Percentiles rank a stretch among this genome's conserved stretches.
Conservation (phyloP, 2,113 vertebrate species). For the Peucedramus taeniatus region DNA sequence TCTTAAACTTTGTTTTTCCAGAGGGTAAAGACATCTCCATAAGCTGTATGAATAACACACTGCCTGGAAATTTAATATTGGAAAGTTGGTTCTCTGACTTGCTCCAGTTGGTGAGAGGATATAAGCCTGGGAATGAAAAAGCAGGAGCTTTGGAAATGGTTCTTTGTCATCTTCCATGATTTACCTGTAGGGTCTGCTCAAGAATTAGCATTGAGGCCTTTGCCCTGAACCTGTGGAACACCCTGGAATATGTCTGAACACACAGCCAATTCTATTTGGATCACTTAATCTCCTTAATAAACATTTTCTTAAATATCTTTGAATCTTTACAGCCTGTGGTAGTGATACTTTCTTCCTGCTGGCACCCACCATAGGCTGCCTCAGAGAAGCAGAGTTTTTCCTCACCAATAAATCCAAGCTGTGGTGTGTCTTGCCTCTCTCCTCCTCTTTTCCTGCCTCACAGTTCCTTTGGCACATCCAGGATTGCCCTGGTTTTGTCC, state of each 20-base stretch:
- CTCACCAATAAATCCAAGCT: background rate
- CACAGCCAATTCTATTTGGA: background rate
- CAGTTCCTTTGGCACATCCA: background rate
- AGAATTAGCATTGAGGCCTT: background rate
- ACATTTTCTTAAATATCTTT: background rate
- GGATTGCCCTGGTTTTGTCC: background rate
- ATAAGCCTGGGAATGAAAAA: background rate
- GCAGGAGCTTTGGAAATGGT: background rate
- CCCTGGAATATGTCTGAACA: background rate
- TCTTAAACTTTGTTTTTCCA: slow-evolving; percentile 61
- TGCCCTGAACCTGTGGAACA: background rate
- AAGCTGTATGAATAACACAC: slow-evolving; percentile 31
- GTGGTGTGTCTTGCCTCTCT: background rate
- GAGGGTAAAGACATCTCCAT: slow-evolving; percentile 55
- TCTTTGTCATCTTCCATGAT: background rate
- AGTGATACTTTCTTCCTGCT: background rate
- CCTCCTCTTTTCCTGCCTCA: background rate
- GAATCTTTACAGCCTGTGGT: background rate
- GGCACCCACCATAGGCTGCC: background rate
- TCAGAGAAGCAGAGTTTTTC: background rate
- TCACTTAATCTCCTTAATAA: background rate
- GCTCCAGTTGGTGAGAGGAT: background rate
- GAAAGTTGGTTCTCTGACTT: slow-evolving; percentile 30
- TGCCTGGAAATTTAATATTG: slow-evolving; percentile 49
- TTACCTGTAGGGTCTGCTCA: background rate